These are phyloP conservation scores for Oreotrochilus melanogaster DNA, from an alignment of 2,113 vertebrate species.

Conservation along the genomic window DNA sequence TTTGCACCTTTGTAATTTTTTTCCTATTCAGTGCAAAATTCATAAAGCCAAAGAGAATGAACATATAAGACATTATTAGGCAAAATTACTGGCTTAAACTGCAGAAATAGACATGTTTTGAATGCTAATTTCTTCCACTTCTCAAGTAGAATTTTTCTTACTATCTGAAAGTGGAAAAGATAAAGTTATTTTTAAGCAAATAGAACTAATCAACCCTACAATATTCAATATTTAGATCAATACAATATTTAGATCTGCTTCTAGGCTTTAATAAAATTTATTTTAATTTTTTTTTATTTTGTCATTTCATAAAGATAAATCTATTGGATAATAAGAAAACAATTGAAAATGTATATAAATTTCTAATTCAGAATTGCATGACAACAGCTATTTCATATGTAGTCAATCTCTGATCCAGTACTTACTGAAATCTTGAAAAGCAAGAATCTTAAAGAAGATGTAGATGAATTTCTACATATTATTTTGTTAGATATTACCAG, in stretches of 20 bases:
- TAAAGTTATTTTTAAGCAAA: background rate
- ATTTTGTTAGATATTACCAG: background rate
- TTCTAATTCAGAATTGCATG: background rate
- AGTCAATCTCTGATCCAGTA: background rate
- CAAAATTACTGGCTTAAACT: constrained; percentile 23
- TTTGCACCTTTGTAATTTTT: background rate
- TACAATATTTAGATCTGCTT: background rate
- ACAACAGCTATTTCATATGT: background rate
- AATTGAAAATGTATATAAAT: background rate
- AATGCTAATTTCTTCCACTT: background rate
- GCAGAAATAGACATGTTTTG: background rate
- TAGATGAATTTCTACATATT: background rate
- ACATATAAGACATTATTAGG: background rate
- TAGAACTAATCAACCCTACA: background rate
- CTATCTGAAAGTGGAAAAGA: background rate
- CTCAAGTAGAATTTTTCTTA: background rate
- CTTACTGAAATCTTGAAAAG: background rate
- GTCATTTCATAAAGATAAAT: background rate
- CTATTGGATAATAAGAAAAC: background rate
- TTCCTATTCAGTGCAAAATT: background rate
- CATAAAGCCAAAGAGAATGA: background rate
- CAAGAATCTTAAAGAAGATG: background rate
- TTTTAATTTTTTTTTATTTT: background rate
- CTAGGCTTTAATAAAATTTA: background rate
- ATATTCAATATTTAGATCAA: background rate